Base-by-base conservation (phyloP, 2,113 vertebrate species). In the Panthera tigris region DNA sequence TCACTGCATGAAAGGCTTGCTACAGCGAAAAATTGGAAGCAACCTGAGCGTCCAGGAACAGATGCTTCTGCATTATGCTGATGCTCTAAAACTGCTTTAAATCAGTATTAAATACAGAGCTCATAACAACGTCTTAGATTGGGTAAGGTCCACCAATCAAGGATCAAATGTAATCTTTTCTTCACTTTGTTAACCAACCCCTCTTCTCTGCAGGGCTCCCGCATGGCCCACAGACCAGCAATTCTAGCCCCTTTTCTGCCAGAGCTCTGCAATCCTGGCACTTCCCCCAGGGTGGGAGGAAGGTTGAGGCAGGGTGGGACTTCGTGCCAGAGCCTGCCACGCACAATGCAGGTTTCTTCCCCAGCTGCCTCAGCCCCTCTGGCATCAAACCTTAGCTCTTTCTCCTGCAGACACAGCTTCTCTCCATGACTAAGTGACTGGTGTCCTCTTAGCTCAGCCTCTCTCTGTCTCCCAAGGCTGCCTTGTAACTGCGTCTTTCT, bases 21-120 rank as follows among this genome's bases (percentile, higher is more conserved):
- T 19, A 94, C 25, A n/a, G 79, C 69, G 86, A 91, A 45, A 97
- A 96, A 82, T 82, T 50, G 50, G 45, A 91, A 79, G 69, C 74
- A 87, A 63, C 48, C 23, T 10, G 55, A 61, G 45, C 6, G 1
- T 90, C 84, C 81, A 36, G n/a, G 66, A 84, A 36, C 50, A 36
- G 79, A 76, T 76, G 65, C 41, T 76, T 15, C 41, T 90, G 79
- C 39, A 68, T 36, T 84, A 91, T 85, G 83, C 66, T 7, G 31
- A 19, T 5, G 65, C 50, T 84, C 27, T 18, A 65, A 78, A 81
- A 71, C 48, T 66, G 65, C 69, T 71, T 78, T 48, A 45, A 68
- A 23, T 95, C 25, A 6, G 41, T n/a, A 27, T 95, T 76, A 87
- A 85, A 83, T 41, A 74, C 94, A 84, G 19, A 85, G 39, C 45